These are phyloP conservation scores for Ciona savignyi DNA, from an alignment of 23 tunicate species.

Conservation along the genomic window DNA sequence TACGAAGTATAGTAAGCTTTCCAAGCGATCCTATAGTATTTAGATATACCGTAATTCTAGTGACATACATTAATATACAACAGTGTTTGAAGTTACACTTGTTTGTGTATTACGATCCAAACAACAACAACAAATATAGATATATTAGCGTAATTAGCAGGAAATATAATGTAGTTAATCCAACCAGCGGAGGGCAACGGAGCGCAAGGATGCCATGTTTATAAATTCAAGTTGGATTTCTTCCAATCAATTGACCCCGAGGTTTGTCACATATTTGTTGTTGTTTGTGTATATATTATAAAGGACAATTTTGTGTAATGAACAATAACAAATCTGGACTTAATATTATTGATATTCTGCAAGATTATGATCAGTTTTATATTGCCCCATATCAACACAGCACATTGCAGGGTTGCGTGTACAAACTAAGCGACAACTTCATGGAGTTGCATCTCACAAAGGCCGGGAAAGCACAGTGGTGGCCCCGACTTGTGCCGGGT, in stretches of 20 bases:
- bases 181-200: conserved; percentile 42
- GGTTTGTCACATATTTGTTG: conserved; percentile 17
- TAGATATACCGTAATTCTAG: no score
- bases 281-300: background rate
- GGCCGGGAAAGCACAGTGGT: conserved; percentile 53
- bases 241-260: conserved; percentile 32
- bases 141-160: no score
- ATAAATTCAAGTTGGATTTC: conserved; percentile 53
- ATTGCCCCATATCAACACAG: no score
- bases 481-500: conserved; percentile 80
- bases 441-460: conserved; percentile 53
- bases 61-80: background rate
- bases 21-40: no score
- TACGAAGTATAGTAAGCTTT: no score
- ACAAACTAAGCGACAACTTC: conserved; percentile 27
- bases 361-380: no score
- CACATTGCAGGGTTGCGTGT: conserved; percentile 35
- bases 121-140: no score
- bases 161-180: background rate
- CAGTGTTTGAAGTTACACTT: background rate
- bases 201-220: conserved; percentile 47
- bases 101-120: background rate
- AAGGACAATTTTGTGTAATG: no score
- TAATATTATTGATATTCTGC: no score
- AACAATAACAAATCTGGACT: no score